Evolutionary conservation across 2,888 invertebrate genomes (phyloP).

Genomic region (Thalpophila matura): DNA sequence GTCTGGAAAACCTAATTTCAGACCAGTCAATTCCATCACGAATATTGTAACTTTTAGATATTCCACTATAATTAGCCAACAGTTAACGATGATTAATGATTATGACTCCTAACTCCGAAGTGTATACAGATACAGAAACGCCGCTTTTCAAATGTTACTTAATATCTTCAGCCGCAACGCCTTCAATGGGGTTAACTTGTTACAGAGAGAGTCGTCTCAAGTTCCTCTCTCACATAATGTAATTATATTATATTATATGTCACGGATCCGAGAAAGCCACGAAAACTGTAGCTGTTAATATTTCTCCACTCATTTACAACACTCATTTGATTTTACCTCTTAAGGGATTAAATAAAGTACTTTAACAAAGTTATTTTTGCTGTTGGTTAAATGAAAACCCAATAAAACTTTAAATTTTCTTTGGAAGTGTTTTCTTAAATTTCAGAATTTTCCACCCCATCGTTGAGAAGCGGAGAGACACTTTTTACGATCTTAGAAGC

Average conservation of each 20-base stretch:
- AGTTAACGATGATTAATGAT: conserved; percentile 53
- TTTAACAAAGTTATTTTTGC: too few relatives aligned
- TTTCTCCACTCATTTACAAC: background rate
- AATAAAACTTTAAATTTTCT: too few relatives aligned
- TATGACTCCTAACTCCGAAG: conserved; percentile 15
- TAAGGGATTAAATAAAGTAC: too few relatives aligned
- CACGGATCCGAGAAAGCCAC: background rate
- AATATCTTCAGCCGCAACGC: conserved; percentile 11
- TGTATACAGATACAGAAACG: conserved; percentile 9
- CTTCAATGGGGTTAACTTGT: background rate
- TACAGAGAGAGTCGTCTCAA: background rate
- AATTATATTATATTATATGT: background rate
- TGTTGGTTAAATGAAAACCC: too few relatives aligned
- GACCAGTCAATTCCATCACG: too few relatives aligned
- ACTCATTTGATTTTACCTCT: too few relatives aligned
- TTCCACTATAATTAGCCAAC: conserved; percentile 40
- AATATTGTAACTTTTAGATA: conserved; percentile 7
- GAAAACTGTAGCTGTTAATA: background rate
- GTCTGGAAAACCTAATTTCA: too few relatives aligned
- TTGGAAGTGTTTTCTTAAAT: too few relatives aligned
- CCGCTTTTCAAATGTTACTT: conserved; percentile 29
- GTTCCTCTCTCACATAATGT: background rate
- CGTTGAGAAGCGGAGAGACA: too few relatives aligned
- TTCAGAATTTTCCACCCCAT: too few relatives aligned
- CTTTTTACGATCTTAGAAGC: too few relatives aligned